These are phyloP conservation scores for Meteorus sp. DNA, from an alignment of 1,140 invertebrate genomes.

Conservation along the genomic window DNA sequence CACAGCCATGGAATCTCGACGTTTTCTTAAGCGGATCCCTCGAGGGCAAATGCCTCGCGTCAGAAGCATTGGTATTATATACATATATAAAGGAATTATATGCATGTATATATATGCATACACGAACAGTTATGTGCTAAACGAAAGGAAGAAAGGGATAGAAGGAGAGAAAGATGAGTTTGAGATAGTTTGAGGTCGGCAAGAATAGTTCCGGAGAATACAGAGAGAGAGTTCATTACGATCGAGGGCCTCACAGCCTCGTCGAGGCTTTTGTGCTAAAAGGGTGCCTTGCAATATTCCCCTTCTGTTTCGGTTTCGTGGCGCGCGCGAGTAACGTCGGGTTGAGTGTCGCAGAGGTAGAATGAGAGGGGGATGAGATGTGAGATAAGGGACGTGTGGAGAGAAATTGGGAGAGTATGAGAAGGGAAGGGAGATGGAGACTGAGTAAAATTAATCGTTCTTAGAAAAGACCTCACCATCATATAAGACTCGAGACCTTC, in stretches of 20 bases:
- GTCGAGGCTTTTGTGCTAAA: conserved; percentile 22
- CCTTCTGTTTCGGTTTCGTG: conserved; percentile 10
- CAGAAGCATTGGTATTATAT: conserved; percentile 20
- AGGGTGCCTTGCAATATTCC: conserved; percentile 12
- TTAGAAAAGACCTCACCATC: too few species aligned
- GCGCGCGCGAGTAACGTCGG: neutral
- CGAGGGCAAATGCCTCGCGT: conserved; percentile 17
- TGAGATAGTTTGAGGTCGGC: conserved; percentile 35
- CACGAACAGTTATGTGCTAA: too few species aligned
- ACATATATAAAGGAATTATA: conserved; percentile 1
- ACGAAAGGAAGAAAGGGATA: conserved; percentile 3
- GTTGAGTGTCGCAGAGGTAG: conserved; percentile 3
- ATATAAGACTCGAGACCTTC: too few species aligned
- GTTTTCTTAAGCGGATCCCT: conserved; percentile 29
- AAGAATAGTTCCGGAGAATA: conserved; percentile 32
- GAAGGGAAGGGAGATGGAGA: neutral
- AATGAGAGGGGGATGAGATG: neutral
- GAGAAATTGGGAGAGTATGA: neutral
- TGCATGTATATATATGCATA: neutral
- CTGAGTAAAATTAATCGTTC: conserved; percentile 23
- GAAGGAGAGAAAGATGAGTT: conserved; percentile 26
- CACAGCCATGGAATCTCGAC: conserved; percentile 19
- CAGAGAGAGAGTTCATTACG: conserved; percentile 22
- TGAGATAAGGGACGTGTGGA: conserved; percentile 7
- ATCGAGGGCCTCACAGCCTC: conserved; percentile 3